phyloP scores from a whole-genome alignment of 2,113 vertebrate species.

The Origma solitaria region DNA sequence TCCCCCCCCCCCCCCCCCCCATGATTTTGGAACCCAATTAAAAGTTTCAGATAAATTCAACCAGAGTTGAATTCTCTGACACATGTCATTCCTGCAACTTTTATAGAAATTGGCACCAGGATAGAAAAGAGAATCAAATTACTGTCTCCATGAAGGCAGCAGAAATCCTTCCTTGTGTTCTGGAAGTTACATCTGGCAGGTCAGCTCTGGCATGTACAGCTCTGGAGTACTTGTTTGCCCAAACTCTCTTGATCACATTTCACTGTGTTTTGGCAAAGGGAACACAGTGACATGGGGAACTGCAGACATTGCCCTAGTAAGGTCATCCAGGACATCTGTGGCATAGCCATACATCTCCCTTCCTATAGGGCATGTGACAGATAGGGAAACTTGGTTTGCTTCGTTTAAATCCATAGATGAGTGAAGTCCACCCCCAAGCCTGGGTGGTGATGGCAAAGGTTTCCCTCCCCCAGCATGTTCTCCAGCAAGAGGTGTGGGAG shows the following conservation, averaged over 20 bases:
- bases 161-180: background rate
- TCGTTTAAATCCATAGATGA: background rate
- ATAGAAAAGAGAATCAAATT: background rate
- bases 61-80: background rate
- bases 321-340: background rate
- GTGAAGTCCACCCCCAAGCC: background rate
- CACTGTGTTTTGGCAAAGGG: background rate
- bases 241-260: background rate
- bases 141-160: background rate
- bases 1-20: background rate
- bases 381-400: background rate
- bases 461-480: background rate
- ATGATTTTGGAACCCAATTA: constrained; percentile 11
- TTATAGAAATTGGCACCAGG: background rate
- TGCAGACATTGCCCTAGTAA: background rate
- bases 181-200: background rate
- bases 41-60: constrained; percentile 30
- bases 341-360: background rate
- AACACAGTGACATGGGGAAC: background rate
- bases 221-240: background rate
- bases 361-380: background rate
- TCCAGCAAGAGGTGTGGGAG: background rate
- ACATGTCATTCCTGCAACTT: background rate
- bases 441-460: background rate
- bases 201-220: background rate